These are phyloP conservation scores for Holothuria scabra DNA, from an alignment of 53 echinoderm and acorn worm genomes.

Conservation along the genomic window DNA sequence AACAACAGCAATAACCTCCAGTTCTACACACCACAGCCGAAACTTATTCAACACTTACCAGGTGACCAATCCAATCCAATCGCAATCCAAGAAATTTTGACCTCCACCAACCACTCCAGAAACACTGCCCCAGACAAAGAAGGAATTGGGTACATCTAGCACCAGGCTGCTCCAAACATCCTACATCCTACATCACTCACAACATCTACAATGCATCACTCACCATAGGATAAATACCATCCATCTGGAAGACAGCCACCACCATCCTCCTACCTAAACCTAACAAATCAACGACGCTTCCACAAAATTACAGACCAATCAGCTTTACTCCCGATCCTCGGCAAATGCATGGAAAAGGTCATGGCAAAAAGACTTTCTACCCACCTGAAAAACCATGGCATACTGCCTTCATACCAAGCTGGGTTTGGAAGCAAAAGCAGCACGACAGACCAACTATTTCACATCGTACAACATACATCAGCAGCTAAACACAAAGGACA, in stretches of 20 bases:
- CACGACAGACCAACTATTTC: neutral
- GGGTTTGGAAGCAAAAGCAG: neutral
- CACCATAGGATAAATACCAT: neutral
- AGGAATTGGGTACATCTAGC: too few species aligned
- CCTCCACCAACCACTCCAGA: too few species aligned
- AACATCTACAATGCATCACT: too few species aligned
- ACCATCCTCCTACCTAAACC: constrained; percentile 6
- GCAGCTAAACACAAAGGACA: neutral
- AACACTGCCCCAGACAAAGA: too few species aligned
- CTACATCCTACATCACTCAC: too few species aligned
- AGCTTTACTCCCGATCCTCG: neutral
- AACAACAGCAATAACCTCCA: neutral
- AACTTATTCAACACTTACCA: too few species aligned
- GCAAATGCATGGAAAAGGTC: neutral
- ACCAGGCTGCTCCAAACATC: too few species aligned
- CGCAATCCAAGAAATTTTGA: too few species aligned
- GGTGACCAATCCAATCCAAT: too few species aligned
- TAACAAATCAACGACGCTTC: too few species aligned
- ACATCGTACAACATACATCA: neutral
- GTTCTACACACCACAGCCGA: neutral
- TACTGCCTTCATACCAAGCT: neutral
- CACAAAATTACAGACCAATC: neutral
- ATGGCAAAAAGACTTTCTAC: neutral
- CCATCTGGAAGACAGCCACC: neutral
- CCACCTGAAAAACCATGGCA: neutral